These are phyloP conservation scores for Strix occidentalis DNA, from an alignment of 2,797 vertebrate species.

Conservation along the genomic window DNA sequence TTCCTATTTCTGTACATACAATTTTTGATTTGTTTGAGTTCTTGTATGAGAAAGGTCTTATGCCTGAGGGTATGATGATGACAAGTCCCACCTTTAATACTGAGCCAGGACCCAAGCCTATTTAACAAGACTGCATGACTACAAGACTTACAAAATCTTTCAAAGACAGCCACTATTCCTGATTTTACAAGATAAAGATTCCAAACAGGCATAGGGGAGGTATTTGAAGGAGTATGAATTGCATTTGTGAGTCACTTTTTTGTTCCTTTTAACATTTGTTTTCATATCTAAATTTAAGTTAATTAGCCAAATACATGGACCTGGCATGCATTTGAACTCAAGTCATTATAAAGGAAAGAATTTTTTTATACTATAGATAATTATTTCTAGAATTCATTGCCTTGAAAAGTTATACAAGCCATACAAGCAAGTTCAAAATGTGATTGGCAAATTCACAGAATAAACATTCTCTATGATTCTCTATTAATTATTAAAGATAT, in stretches of 20 bases:
- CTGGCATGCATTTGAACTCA: neutral
- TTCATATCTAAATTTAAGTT: neutral
- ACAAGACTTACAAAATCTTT: neutral
- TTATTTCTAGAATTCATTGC: neutral
- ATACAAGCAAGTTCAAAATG: neutral
- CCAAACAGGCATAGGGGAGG: neutral
- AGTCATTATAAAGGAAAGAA: neutral
- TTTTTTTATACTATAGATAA: neutral
- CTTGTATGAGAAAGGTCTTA: neutral
- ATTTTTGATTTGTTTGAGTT: neutral
- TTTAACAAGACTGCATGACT: neutral
- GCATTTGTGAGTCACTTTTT: neutral
- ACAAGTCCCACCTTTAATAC: neutral
- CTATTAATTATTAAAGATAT: neutral
- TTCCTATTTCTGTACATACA: neutral
- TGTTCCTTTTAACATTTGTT: neutral
- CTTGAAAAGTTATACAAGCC: neutral
- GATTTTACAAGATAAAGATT: neutral
- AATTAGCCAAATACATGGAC: neutral
- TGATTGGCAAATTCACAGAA: neutral
- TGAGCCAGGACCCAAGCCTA: neutral
- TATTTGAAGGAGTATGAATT: neutral
- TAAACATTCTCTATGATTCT: neutral
- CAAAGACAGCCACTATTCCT: neutral
- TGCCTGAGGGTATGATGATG: neutral